Conservation (phyloP, 2,113 vertebrate species). For the Prolemur simus region DNA sequence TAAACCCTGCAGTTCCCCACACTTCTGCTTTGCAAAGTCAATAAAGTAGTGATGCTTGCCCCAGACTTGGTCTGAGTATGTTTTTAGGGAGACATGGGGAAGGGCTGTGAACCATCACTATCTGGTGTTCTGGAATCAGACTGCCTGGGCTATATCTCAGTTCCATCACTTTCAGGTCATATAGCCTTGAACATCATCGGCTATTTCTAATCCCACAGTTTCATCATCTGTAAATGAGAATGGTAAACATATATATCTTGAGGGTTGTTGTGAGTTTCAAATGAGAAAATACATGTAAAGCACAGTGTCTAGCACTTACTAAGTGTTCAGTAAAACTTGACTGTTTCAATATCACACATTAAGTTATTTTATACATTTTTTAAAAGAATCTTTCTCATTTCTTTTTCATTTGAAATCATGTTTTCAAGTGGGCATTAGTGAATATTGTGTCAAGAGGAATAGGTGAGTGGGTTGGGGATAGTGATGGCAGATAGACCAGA, state of each 20-base stretch:
- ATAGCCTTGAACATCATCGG: neutral
- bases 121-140: neutral
- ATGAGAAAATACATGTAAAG: neutral
- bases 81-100: rapidly evolving
- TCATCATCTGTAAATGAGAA: neutral
- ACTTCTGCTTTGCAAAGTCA: neutral
- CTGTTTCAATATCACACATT: neutral
- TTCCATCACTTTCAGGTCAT: neutral
- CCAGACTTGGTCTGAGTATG: rapidly evolving
- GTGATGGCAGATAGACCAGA: neutral
- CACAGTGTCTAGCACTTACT: neutral
- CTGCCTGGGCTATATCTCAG: neutral
- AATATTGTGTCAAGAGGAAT: neutral
- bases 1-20: neutral
- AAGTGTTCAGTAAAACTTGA: neutral
- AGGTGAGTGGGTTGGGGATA: neutral
- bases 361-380: neutral
- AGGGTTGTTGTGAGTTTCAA: neutral
- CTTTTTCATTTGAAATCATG: conserved; percentile 18
- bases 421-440: neutral
- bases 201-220: neutral
- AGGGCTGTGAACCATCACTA: neutral
- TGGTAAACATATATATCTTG: neutral
- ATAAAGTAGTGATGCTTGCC: neutral
- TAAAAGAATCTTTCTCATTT: neutral